A percentile compares a stretch with the other conserved stretches of the same genome.
phyloP scores from a whole-genome alignment of 2,113 vertebrate genomes.

The Barnardius zonarius region DNA sequence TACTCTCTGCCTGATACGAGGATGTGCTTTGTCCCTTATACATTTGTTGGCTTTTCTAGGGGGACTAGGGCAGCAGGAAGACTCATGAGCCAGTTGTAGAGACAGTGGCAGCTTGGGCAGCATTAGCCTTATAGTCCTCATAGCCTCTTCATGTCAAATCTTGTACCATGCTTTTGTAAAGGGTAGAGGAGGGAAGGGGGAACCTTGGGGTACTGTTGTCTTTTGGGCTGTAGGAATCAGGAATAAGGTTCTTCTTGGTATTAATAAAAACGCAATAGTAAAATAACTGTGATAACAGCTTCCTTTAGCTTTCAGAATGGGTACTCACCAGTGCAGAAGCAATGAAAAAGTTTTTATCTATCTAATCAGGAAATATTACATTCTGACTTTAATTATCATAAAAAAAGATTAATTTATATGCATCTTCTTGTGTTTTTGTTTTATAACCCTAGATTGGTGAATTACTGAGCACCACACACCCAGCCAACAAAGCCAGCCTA shows the following conservation, averaged over 20 bases:
- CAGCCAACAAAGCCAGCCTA: conserved; percentile 93
- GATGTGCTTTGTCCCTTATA: not conserved
- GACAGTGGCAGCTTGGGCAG: not conserved
- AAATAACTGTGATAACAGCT: not conserved
- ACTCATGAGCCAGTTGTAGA: not conserved
- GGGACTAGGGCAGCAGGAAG: not conserved
- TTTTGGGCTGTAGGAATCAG: not conserved
- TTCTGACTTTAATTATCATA: not conserved
- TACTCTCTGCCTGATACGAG: not conserved
- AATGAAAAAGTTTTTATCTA: not conserved
- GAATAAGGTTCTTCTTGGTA: not conserved
- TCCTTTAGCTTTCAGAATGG: not conserved
- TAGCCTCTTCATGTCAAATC: not conserved
- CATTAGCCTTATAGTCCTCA: not conserved
- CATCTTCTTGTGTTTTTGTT: not conserved
- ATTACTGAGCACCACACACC: conserved; percentile 91
- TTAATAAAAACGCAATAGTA: not conserved
- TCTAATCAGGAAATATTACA: not conserved
- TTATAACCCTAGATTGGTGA: conserved; percentile 86
- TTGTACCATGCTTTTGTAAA: not conserved
- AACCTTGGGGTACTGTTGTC: not conserved
- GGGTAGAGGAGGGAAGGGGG: not conserved
- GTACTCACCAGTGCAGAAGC: not conserved
- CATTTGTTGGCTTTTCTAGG: not conserved
- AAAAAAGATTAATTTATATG: not conserved